Evolutionary conservation across 2,888 invertebrate species (phyloP), one percentile per base, ranked within the genome.

Genomic region (Campoplex nolae): DNA sequence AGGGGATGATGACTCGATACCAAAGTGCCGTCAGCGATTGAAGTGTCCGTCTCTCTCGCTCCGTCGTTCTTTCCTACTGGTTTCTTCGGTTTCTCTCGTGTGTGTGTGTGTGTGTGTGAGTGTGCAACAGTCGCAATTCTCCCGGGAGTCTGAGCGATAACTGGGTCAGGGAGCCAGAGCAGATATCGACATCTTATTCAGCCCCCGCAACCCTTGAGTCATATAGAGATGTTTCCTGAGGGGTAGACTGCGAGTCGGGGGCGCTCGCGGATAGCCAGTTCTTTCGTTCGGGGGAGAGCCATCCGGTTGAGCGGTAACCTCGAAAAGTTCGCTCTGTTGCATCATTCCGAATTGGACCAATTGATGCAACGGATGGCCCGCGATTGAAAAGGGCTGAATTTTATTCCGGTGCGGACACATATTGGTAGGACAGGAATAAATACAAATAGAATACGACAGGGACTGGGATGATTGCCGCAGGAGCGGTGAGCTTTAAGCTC

Each of bases 61-160:
- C 16, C 11, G 6, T 42, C 79, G 9, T 32, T 16, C 58, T 38
- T 42, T n/a, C 9, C 6, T 23, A 58, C 76, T 82, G 54, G 73
- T 82, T 77, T 58, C 28, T 67, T 82, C 77, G 56, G 67, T 85
- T 74, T 74, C 76, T 68, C 76, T 67, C 38, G 67, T 73, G n/a
- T 45, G 42, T 48, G 73, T 73, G 42, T 45, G 38, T 38, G 38
- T 38, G 38, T 38, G 38, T 38, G 38, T 38, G 38, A 38, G 73
- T 73, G 42, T 45, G 42, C 45, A 23, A 71, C 71, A 77, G 82
- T 83, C 86, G 81, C 89, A 87, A 89, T 88, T 89, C 89, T 90
- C 92, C 92, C 91, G 91, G 92, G 91, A 90, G 89, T 86, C 89
- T 87, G 88, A 90, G 89, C 89, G 87, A 91, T 88, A 91, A 91